Conservation (phyloP, 2,113 vertebrate genomes). For the Deroptyus accipitrinus region DNA sequence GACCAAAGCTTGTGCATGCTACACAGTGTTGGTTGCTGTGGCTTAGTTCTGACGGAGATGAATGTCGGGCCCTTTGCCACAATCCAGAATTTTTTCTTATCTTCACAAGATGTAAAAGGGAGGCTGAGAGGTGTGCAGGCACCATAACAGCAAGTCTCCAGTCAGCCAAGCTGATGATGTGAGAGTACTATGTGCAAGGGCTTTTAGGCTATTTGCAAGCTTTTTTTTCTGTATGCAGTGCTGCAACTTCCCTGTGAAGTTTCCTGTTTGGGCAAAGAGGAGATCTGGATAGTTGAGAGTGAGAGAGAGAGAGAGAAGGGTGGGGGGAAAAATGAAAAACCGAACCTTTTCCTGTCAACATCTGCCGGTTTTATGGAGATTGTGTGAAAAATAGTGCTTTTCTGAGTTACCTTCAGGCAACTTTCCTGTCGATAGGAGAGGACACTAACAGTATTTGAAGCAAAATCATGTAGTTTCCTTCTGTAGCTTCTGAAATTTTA, state of each 20-base stretch:
- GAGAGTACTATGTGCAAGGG: background rate
- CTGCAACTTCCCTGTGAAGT: background rate
- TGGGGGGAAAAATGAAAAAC: background rate
- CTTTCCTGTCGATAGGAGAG: background rate
- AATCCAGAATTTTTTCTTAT: background rate
- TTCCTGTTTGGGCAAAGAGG: conserved; percentile 37
- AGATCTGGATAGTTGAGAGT: conserved; percentile 1
- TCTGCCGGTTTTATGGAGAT: background rate
- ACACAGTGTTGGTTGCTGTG: background rate
- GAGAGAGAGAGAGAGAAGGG: background rate
- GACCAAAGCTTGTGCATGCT: fast-evolving
- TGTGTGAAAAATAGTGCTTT: background rate
- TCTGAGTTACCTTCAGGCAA: background rate
- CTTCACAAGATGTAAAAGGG: background rate
- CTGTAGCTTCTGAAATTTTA: background rate
- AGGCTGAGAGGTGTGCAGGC: background rate
- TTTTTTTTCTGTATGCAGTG: background rate
- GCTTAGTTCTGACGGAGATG: fast-evolving
- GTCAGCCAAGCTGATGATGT: background rate
- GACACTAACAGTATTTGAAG: background rate
- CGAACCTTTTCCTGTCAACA: conserved; percentile 16
- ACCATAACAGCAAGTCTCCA: fast-evolving
- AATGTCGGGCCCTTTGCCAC: background rate
- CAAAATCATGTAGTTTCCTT: background rate
- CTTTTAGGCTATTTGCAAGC: background rate